Evolutionary conservation across 2,888 invertebrate species (phyloP).

Genomic region (Bhutanitis thaidina): DNA sequence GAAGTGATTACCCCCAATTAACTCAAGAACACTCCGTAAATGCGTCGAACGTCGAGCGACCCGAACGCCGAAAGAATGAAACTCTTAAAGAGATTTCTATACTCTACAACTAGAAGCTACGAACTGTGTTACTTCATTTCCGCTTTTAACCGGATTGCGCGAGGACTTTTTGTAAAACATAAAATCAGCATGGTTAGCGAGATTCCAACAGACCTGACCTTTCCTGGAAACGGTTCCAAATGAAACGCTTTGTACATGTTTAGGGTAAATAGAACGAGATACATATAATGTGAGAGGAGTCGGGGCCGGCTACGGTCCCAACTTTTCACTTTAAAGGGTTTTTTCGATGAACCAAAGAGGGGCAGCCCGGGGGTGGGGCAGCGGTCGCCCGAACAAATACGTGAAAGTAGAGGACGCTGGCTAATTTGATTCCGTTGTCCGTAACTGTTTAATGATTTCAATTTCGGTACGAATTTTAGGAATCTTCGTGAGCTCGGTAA

Average conservation of each 20-base stretch:
- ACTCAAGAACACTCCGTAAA: too few relatives aligned
- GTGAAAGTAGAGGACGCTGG: constrained; percentile 33
- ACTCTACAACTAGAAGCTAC: too few relatives aligned
- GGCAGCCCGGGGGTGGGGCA: constrained; percentile 25
- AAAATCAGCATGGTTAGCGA: not conserved
- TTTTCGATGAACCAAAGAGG: constrained; percentile 44
- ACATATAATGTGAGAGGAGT: constrained; percentile 16
- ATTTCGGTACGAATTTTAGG: constrained; percentile 12
- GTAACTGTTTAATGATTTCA: constrained; percentile 27
- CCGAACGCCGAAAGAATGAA: too few relatives aligned
- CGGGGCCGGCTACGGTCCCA: constrained; percentile 38
- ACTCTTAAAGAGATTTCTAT: too few relatives aligned
- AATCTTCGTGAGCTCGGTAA: constrained; percentile 4
- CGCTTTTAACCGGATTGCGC: too few relatives aligned
- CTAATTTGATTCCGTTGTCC: constrained; percentile 41
- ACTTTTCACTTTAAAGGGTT: constrained; percentile 64
- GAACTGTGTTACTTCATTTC: too few relatives aligned
- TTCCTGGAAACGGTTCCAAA: constrained; percentile 3
- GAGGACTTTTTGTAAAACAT: not conserved
- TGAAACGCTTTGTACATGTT: constrained; percentile 16
- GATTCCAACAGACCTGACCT: constrained; percentile 5
- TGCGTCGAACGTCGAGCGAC: too few relatives aligned
- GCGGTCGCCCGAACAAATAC: constrained; percentile 43
- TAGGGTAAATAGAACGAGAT: constrained; percentile 18
- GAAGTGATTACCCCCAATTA: too few relatives aligned